A percentile compares a stretch with the other conserved stretches of the same genome.
Evolutionary conservation across 2,113 vertebrate species (phyloP).

Genomic region (Otis tarda): DNA sequence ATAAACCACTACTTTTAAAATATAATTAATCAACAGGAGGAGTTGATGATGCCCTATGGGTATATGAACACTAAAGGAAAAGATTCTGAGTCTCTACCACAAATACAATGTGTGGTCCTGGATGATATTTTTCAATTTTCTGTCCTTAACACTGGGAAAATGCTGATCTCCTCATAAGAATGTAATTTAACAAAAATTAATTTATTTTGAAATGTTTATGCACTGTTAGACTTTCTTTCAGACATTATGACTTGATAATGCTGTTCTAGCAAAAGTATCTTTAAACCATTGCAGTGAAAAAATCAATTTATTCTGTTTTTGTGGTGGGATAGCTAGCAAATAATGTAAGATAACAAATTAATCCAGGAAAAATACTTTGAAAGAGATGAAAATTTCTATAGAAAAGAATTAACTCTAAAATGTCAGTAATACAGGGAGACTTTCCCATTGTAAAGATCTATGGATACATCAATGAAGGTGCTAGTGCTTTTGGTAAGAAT

Average conservation of each 20-base stretch:
- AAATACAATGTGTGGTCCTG: background rate
- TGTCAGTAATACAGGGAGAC: background rate
- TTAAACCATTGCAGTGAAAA: background rate
- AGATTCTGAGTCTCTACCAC: background rate
- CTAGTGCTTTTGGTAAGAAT: background rate
- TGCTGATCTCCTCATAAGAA: background rate
- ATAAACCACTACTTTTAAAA: background rate
- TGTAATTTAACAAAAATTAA: background rate
- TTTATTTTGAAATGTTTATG: background rate
- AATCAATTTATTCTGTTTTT: background rate
- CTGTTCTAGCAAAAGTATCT: background rate
- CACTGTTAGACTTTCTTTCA: background rate
- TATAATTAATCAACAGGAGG: background rate
- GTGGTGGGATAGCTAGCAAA: background rate
- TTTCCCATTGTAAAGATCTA: background rate
- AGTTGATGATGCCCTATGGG: background rate
- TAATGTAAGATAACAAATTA: background rate
- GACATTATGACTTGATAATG: background rate
- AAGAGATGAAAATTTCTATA: background rate
- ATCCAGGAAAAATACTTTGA: background rate
- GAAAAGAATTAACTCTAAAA: background rate
- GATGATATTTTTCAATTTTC: background rate
- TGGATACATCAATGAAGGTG: background rate
- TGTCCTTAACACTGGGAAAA: background rate
- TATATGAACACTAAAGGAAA: background rate